Conservation (phyloP, 1,140 invertebrate species). For the Drosophila mayri region DNA sequence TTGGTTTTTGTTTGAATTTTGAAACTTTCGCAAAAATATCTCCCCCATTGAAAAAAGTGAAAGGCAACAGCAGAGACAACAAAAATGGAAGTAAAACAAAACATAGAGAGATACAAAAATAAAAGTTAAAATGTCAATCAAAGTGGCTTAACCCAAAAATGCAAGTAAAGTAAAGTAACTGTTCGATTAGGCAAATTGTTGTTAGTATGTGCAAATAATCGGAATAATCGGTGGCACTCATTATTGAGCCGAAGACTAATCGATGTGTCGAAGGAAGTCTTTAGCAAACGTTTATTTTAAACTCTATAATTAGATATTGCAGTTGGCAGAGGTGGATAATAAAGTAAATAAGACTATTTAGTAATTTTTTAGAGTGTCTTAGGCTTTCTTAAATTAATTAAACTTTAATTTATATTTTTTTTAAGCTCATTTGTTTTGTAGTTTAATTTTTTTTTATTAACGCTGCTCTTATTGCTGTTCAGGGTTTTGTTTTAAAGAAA, state of each 20-base stretch:
- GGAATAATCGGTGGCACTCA: conserved; percentile 33
- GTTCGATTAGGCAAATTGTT: conserved; percentile 34
- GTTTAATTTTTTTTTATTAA: neutral
- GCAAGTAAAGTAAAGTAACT: conserved; percentile 23
- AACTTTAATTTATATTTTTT: neutral
- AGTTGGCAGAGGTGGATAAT: neutral
- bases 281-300: neutral
- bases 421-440: neutral
- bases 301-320: neutral
- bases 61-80: conserved; percentile 15
- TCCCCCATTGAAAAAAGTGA: conserved; percentile 28
- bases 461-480: neutral
- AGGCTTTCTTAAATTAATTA: neutral
- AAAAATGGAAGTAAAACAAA: conserved; percentile 6
- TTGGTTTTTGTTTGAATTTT: neutral
- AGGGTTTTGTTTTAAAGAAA: neutral
- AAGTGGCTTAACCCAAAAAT: conserved; percentile 38
- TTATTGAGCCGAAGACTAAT: conserved; percentile 8
- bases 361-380: neutral
- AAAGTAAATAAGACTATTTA: neutral
- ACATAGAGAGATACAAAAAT: conserved; percentile 15
- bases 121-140: conserved; percentile 44
- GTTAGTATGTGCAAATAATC: conserved; percentile 43
- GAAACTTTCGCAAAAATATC: conserved; percentile 37
- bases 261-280: conserved; percentile 8